These are phyloP conservation scores for Scalopus aquaticus DNA, from an alignment of 2,113 vertebrate genomes.

Conservation along the genomic window DNA sequence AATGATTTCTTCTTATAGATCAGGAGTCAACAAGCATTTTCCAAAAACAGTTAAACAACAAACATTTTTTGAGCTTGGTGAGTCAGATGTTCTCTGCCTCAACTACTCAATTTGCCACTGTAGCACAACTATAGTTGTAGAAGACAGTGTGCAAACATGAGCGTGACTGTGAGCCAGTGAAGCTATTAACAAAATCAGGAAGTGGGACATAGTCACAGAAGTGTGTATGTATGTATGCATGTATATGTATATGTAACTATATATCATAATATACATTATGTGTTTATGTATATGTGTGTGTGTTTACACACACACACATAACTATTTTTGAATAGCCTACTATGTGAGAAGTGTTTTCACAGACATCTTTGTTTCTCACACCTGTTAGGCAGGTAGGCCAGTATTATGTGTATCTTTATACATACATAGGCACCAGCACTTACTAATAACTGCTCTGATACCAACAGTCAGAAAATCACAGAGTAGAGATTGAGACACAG, in stretches of 20 bases:
- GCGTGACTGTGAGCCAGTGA: neutral
- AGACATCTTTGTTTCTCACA: neutral
- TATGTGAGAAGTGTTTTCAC: neutral
- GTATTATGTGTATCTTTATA: neutral
- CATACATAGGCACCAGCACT: too few species aligned
- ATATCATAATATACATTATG: too few species aligned
- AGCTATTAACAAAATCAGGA: constrained; percentile 37
- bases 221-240: too few species aligned
- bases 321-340: neutral
- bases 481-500: neutral
- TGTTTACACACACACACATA: too few species aligned
- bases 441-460: neutral
- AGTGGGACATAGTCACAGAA: neutral
- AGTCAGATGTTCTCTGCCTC: neutral
- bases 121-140: neutral
- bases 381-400: neutral
- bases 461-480: neutral
- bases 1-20: neutral
- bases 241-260: too few species aligned
- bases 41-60: neutral
- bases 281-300: too few species aligned
- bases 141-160: neutral
- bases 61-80: neutral
- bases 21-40: neutral
- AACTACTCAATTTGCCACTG: neutral